Percentiles rank a stretch among this genome's conserved stretches.
These are phyloP conservation scores for Acanthopleura granulata DNA, from an alignment of 2,888 invertebrate species.

Conservation along the genomic window DNA sequence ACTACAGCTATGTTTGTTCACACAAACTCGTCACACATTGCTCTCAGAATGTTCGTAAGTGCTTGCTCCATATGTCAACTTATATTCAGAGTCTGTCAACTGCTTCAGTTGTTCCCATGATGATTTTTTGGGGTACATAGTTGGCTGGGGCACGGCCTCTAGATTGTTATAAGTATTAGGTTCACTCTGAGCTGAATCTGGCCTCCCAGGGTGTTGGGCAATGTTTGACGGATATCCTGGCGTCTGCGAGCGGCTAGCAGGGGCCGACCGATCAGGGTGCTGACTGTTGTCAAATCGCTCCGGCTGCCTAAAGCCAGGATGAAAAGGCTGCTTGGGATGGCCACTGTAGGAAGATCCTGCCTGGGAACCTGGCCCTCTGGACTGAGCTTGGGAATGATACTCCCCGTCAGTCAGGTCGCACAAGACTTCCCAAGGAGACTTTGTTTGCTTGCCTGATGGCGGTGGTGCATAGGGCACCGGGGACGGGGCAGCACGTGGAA, in stretches of 20 bases:
- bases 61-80: conserved; percentile 6
- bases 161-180: background rate
- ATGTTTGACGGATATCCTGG: background rate
- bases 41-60: background rate
- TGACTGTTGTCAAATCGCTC: background rate
- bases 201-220: background rate
- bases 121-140: conserved; percentile 32
- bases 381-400: conserved; percentile 31
- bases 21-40: background rate
- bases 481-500: background rate
- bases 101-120: conserved; percentile 41
- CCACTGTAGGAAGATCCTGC: conserved; percentile 39
- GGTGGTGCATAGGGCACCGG: conserved; percentile 23
- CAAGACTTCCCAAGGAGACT: conserved; percentile 58
- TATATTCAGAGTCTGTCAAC: conserved; percentile 26
- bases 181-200: conserved; percentile 10
- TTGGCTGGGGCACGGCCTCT: background rate
- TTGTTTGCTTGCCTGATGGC: conserved; percentile 34
- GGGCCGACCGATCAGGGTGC: background rate
- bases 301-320: conserved; percentile 12
- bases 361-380: conserved; percentile 50
- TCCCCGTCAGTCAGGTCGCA: conserved; percentile 51
- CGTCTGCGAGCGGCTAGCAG: background rate
- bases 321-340: background rate
- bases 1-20: no score